Conservation (phyloP, 2,113 vertebrate genomes). For the Phalacrocorax brasilianus region DNA sequence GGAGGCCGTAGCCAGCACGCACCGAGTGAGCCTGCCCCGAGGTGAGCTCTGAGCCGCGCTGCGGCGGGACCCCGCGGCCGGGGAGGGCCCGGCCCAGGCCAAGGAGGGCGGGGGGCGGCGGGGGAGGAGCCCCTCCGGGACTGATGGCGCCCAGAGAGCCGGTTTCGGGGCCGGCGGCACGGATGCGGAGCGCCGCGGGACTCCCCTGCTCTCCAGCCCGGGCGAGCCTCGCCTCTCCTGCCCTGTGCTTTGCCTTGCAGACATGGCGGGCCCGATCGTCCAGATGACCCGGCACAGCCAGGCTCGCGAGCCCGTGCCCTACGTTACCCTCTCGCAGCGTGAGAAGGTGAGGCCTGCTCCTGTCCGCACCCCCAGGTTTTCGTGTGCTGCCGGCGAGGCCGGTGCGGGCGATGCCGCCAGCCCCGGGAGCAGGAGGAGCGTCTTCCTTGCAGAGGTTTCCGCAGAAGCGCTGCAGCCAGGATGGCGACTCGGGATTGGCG, state of each 20-base stretch:
- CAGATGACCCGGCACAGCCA: constrained; percentile 81
- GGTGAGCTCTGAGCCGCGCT: too few species aligned
- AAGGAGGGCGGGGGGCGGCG: too few species aligned
- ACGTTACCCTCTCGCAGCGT: constrained; percentile 51
- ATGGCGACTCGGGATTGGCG: neutral
- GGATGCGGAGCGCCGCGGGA: too few species aligned
- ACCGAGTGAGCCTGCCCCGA: too few species aligned
- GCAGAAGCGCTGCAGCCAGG: neutral
- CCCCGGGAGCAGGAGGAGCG: neutral
- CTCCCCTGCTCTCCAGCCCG: neutral
- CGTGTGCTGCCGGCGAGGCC: neutral
- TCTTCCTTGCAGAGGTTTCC: neutral
- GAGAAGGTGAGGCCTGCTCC: constrained; percentile 76
- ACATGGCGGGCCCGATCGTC: constrained; percentile 82
- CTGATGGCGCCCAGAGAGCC: neutral
- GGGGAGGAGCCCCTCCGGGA: neutral
- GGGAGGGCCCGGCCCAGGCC: too few species aligned
- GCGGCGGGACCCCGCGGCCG: too few species aligned
- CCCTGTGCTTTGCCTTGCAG: constrained; percentile 65
- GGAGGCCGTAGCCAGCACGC: too few species aligned
- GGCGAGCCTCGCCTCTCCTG: neutral
- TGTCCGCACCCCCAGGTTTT: rapidly evolving
- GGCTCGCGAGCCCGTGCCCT: constrained; percentile 75
- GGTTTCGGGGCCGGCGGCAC: neutral
- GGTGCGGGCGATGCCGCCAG: neutral